Evolutionary conservation across 2,888 invertebrate species (phyloP), one percentile per base, ranked within the genome.

Genomic region (Scaptomyza flava): DNA sequence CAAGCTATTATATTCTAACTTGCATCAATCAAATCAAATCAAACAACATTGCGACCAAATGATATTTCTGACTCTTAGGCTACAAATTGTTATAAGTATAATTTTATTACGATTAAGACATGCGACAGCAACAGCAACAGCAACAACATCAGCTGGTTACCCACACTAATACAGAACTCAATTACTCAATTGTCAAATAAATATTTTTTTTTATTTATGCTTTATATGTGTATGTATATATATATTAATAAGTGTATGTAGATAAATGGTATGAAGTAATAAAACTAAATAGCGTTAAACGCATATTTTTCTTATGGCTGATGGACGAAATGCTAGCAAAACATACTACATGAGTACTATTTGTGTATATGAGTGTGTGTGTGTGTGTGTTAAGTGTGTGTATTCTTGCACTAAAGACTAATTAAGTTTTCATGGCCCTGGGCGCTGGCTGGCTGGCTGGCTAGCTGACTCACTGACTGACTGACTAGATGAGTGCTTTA

Each of bases 351-450:
- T 30, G 33, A 59, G 31, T 42, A 31, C 43, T 52, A 50, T 38
- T 9, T 59, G 17, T 33, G 17, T 31, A 48, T 43, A 36, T 51
- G 52, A 38, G 41, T 23, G 57, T 61, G 38, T 56, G 43, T 56
- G 34, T 51, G 12, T 20, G 61, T 46, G 64, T 68, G 61, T 42
- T 69, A 74, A 77, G 68, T 78, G 58, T 76, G 73, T 73, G 78
- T 78, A 66, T 65, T 62, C 79, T 68, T 64, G 71, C 80, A 83
- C 88, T 87, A 86, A 86, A 80, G 83, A 86, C 83, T 83, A 83
- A 83, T 83, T 83, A 83, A 87, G 83, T 85, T 86, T 86, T 85
- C 88, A 87, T 84, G 85, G 70, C 77, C 71, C 67, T 63, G 58
- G 33, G 42, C 42, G 52, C 33, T 20, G 42, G 38, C 38, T 38